These are phyloP conservation scores for Clarias laeviceps DNA, from an alignment of 2,797 vertebrate genomes.

Conservation along the genomic window DNA sequence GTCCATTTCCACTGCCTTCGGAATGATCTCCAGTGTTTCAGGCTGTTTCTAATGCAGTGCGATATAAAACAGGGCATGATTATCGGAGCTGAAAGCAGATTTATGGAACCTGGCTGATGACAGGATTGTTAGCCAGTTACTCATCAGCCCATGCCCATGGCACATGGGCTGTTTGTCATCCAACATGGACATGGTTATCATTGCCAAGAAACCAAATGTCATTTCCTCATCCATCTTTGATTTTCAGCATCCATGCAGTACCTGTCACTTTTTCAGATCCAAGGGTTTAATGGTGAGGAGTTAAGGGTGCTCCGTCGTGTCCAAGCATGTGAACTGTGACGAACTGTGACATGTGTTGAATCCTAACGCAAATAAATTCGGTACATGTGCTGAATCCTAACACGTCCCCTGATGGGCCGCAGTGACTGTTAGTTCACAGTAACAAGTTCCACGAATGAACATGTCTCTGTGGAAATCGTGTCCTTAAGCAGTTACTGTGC, in stretches of 20 bases:
- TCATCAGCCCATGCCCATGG: constrained; percentile 31
- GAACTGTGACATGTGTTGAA: constrained; percentile 17
- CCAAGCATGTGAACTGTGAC: not conserved
- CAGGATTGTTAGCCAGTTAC: constrained; percentile 54
- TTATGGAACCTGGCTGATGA: constrained; percentile 50
- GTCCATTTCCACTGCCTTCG: constrained; percentile 30
- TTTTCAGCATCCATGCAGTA: constrained; percentile 26
- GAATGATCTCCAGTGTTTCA: constrained; percentile 30
- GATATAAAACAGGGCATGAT: constrained; percentile 43
- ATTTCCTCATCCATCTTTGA: constrained; percentile 33
- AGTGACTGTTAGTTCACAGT: constrained; percentile 30
- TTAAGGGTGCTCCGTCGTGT: not conserved
- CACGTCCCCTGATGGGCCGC: not conserved
- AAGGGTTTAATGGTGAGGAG: not conserved
- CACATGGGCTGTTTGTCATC: constrained; percentile 48
- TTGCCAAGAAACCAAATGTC: constrained; percentile 52
- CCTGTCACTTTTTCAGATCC: constrained; percentile 1
- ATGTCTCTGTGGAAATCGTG: constrained; percentile 53
- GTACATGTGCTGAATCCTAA: constrained; percentile 16
- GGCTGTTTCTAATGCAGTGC: constrained; percentile 28
- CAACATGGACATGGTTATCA: constrained; percentile 38
- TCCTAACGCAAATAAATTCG: not conserved
- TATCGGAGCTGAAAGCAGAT: constrained; percentile 53
- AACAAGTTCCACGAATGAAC: constrained; percentile 11
- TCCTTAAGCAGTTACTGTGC: constrained; percentile 34